These are phyloP conservation scores for Struthio camelus DNA, from an alignment of 2,113 vertebrate genomes.

Conservation along the genomic window DNA sequence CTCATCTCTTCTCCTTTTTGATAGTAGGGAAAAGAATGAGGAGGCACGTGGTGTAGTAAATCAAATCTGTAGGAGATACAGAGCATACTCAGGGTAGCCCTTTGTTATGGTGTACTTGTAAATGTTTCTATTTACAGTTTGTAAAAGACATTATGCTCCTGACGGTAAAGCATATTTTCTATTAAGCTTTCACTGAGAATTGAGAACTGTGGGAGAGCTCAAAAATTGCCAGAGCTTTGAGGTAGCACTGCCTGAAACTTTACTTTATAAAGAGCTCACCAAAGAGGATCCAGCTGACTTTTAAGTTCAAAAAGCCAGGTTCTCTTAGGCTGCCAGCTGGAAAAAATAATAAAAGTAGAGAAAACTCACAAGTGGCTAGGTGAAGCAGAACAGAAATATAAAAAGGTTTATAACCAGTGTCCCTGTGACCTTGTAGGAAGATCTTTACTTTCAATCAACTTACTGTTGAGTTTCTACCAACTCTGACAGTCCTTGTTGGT, in stretches of 20 bases:
- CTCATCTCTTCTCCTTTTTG: neutral
- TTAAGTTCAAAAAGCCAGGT: constrained; percentile 37
- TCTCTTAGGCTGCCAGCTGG: neutral
- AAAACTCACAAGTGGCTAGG: neutral
- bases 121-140: constrained; percentile 13
- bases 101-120: constrained; percentile 9
- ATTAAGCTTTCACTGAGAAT: constrained; percentile 8
- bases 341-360: constrained; percentile 39
- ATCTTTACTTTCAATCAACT: constrained; percentile 5
- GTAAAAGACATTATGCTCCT: constrained; percentile 11
- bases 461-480: neutral
- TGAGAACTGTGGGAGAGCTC: neutral
- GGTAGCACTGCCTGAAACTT: neutral
- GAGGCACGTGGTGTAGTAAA: constrained; percentile 26
- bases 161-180: constrained; percentile 4
- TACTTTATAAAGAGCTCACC: neutral
- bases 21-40: neutral
- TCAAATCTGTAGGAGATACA: constrained; percentile 11
- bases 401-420: neutral
- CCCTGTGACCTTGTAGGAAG: neutral
- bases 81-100: neutral
- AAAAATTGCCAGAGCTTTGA: constrained; percentile 40
- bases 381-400: constrained; percentile 2
- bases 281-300: constrained; percentile 12
- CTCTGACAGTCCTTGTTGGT: neutral